Evolutionary conservation across 1,140 invertebrate species (phyloP).

Genomic region (Papilio aristodemus): DNA sequence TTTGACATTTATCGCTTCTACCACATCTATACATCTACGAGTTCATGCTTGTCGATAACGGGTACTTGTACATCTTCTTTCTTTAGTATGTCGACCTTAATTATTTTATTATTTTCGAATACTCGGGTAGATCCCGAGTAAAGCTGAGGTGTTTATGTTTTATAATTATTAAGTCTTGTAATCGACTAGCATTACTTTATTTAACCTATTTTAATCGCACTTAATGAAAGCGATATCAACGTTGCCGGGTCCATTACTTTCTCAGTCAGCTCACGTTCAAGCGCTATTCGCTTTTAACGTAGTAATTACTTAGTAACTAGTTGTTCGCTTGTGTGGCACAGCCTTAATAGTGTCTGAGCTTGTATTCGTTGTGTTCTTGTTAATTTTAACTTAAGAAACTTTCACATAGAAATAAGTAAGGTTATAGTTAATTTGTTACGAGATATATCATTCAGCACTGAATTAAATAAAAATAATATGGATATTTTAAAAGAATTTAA

Average conservation of each 20-base stretch:
- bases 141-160: too few species aligned
- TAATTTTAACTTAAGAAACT: conserved; percentile 10
- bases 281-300: conserved; percentile 16
- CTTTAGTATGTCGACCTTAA: too few species aligned
- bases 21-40: too few species aligned
- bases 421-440: background rate
- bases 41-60: too few species aligned
- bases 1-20: too few species aligned
- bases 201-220: conserved; percentile 6
- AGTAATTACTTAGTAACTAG: conserved; percentile 23
- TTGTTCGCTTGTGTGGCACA: conserved; percentile 19
- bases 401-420: background rate
- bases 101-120: too few species aligned
- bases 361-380: conserved; percentile 15
- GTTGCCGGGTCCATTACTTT: conserved; percentile 6
- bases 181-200: background rate
- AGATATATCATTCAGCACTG: background rate
- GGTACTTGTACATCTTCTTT: too few species aligned
- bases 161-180: too few species aligned
- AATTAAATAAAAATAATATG: background rate
- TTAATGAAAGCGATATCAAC: conserved; percentile 10
- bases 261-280: conserved; percentile 3
- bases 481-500: background rate
- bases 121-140: too few species aligned
- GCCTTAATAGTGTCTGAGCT: conserved; percentile 19